phyloP scores from a whole-genome alignment of 2,888 invertebrate species.

The Lucinisca nassula region DNA sequence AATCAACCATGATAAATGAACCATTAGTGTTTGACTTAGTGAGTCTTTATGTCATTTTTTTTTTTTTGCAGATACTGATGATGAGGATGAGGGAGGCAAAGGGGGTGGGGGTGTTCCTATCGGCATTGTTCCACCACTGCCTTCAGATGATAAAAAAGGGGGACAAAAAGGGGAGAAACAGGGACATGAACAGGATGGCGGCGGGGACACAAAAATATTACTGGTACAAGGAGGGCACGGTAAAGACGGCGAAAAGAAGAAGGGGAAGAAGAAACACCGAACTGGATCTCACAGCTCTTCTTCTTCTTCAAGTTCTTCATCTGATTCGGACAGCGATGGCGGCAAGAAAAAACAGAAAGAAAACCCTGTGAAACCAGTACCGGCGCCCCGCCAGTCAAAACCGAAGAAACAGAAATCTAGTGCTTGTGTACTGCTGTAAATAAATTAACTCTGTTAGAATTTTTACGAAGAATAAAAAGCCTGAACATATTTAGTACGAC shows the following conservation, averaged over 20 bases:
- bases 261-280: neutral
- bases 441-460: neutral
- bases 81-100: constrained; percentile 44
- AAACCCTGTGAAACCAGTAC: constrained; percentile 7
- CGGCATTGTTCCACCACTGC: neutral
- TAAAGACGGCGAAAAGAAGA: neutral
- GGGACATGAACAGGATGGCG: neutral
- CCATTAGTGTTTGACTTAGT: no score
- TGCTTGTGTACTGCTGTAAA: constrained; percentile 71
- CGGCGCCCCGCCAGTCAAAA: neutral
- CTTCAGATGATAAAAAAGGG: neutral
- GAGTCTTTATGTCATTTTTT: no score
- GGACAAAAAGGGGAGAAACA: neutral
- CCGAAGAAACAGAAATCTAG: constrained; percentile 56
- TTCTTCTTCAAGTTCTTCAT: neutral
- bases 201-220: neutral
- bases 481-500: no score
- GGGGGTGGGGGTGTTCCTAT: constrained; percentile 22
- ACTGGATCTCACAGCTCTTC: neutral
- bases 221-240: constrained; percentile 9
- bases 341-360: constrained; percentile 13
- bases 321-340: constrained; percentile 37
- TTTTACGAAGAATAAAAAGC: no score
- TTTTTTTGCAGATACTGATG: constrained; percentile 53
- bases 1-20: no score